Percentiles rank a stretch among this genome's conserved stretches.
Conservation (phyloP, 2,797 vertebrate species). For the Galaxias olidus region DNA sequence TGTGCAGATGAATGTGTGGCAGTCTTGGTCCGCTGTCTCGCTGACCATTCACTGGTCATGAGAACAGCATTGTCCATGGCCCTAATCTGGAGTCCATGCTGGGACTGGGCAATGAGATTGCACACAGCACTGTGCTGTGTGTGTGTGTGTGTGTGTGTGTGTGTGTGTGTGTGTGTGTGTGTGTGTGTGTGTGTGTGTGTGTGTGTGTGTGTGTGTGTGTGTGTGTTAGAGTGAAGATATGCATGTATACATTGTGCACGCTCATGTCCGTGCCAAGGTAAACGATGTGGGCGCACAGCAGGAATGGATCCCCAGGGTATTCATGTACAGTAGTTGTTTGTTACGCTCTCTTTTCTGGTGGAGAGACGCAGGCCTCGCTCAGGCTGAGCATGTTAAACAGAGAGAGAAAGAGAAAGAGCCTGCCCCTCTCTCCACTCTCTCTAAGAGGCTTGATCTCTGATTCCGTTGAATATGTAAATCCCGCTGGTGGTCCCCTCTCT, state of each 20-base stretch:
- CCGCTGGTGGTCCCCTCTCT: constrained; percentile 56
- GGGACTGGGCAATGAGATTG: constrained; percentile 48
- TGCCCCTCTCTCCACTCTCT: constrained; percentile 66
- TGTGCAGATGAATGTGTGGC: constrained; percentile 57
- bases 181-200: constrained; percentile 7
- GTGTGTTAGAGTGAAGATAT: background rate
- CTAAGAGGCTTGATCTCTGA: constrained; percentile 78
- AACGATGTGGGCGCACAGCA: too few species aligned
- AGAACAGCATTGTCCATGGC: constrained; percentile 47
- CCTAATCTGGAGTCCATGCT: constrained; percentile 67
- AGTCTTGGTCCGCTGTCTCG: constrained; percentile 46
- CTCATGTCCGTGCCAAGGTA: too few species aligned
- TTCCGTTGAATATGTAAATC: constrained; percentile 83
- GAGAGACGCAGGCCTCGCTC: background rate
- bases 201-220: background rate
- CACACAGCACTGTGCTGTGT: constrained; percentile 3
- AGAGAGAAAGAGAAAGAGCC: constrained; percentile 7
- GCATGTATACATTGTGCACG: background rate
- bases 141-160: constrained; percentile 3
- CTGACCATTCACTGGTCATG: constrained; percentile 51
- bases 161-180: constrained; percentile 9
- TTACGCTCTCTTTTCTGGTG: background rate
- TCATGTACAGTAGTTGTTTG: background rate
- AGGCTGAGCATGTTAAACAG: background rate
- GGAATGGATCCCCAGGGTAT: too few species aligned